Conservation (phyloP, 2,888 invertebrate genomes). For the Deilephila elpenor region DNA sequence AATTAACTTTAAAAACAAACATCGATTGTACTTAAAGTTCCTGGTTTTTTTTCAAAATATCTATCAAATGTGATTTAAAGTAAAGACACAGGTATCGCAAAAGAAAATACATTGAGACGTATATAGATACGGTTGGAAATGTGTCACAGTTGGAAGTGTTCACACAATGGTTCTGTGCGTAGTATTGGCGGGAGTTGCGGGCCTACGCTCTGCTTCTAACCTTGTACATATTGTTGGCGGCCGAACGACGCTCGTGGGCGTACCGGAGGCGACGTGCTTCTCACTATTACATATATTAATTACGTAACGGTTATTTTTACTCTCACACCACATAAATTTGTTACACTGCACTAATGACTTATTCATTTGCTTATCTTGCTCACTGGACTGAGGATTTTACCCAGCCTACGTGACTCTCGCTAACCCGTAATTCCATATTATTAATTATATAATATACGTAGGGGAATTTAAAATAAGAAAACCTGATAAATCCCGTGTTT, state of each 20-base stretch:
- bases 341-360: conserved; percentile 22
- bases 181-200: conserved; percentile 61
- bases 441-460: not conserved
- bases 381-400: conserved; percentile 11
- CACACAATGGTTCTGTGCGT: conserved; percentile 45
- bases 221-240: conserved; percentile 71
- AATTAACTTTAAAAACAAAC: no score
- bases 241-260: conserved; percentile 69
- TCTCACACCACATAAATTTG: conserved; percentile 22
- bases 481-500: no score
- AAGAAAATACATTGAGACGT: not conserved
- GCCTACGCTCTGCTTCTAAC: conserved; percentile 71
- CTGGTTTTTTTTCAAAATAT: no score
- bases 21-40: no score
- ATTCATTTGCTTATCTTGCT: conserved; percentile 8
- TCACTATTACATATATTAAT: conserved; percentile 61
- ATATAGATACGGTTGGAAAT: not conserved
- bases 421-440: not conserved
- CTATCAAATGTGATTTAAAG: not conserved
- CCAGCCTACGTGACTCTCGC: not conserved
- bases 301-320: conserved; percentile 66
- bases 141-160: conserved; percentile 10
- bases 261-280: conserved; percentile 59
- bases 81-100: not conserved
- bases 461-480: not conserved